Base-by-base conservation (phyloP, 2,113 vertebrate genomes). In the Oncorhynchus tshawytscha region DNA sequence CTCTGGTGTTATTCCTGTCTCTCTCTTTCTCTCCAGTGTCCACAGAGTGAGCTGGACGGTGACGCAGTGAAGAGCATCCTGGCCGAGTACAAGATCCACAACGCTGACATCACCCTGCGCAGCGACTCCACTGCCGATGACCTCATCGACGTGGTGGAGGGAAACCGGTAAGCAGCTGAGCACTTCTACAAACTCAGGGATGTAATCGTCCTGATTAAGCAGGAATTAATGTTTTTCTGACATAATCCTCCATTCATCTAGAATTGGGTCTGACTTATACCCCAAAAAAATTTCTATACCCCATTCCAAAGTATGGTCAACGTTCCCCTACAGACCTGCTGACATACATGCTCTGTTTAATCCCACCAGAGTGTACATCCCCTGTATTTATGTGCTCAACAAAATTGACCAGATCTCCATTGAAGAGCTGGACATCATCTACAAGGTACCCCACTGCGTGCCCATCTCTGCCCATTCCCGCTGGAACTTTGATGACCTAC, bases 351-450 rank as follows among this genome's bases (percentile, higher is more conserved):
- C 72, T 20, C 66, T 29, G 22, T 66, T 34, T 85, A 54, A 64
- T 90, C 24, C 39, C 75, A 31, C n/a, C 87, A 99, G 98, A 80
- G 97, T 99, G 77, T 99, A 99, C 92, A 96, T 99, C 88, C 98
- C 98, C 0, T 99, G 97, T 88, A 97, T 99, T 86, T 99, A 98
- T 6, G 97, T 99, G 78, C 88, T 99, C 71, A 99, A 99, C 92
- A 99, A 99, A 93, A 99, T 99, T 16, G 97, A 99, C 87, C 97
- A 99, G 90, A 99, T 99, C 89, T 99, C 98, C 68, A 96, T 99
- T 31, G 98, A 99, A 88, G 97, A 99, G 84, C 91, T 99, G 9
- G 98, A 99, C 86, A 94, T 99, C 73, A 99, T 99, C 90, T 99
- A 99, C 90, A 99, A 98, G 90, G 97, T 99, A 25, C 96, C 97